These are phyloP conservation scores for Australoheros facetus DNA, from an alignment of 2,797 vertebrate species.

Conservation along the genomic window DNA sequence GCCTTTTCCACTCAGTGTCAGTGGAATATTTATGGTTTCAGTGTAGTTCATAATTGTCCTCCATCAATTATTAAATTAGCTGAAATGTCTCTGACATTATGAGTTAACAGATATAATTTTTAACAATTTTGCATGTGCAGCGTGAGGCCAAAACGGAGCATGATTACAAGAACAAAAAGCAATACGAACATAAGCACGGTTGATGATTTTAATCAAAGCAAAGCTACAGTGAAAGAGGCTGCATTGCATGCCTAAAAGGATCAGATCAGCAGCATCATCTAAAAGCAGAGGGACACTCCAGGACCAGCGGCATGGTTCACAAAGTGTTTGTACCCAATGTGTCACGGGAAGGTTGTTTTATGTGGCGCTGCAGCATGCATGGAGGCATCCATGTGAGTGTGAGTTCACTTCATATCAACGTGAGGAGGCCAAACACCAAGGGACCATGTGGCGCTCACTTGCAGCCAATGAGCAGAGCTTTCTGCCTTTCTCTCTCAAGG, in stretches of 20 bases:
- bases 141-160: slow-evolving; percentile 4
- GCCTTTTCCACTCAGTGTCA: slow-evolving; percentile 14
- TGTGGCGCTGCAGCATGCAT: slow-evolving; percentile 28
- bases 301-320: slow-evolving; percentile 21
- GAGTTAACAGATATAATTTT: slow-evolving; percentile 19
- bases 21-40: slow-evolving; percentile 24
- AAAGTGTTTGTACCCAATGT: slow-evolving; percentile 49
- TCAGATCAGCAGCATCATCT: slow-evolving; percentile 45
- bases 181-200: slow-evolving; percentile 6
- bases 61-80: slow-evolving; percentile 29
- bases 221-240: slow-evolving; percentile 8
- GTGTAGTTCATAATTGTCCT: slow-evolving; percentile 6
- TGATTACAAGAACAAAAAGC: slow-evolving; percentile 2
- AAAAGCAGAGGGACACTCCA: slow-evolving; percentile 17
- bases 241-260: not conserved
- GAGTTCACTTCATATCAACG: slow-evolving; percentile 54
- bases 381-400: slow-evolving; percentile 21
- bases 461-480: slow-evolving; percentile 50
- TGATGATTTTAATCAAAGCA: slow-evolving; percentile 7
- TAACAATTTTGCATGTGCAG: not conserved
- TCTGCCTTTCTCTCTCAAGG: slow-evolving; percentile 63
- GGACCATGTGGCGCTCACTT: slow-evolving; percentile 22
- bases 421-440: slow-evolving; percentile 40
- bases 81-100: slow-evolving; percentile 4
- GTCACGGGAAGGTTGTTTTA: slow-evolving; percentile 59